Evolutionary conservation across 2,113 vertebrate genomes (phyloP).

Genomic region (Antechinus stuartii): DNA sequence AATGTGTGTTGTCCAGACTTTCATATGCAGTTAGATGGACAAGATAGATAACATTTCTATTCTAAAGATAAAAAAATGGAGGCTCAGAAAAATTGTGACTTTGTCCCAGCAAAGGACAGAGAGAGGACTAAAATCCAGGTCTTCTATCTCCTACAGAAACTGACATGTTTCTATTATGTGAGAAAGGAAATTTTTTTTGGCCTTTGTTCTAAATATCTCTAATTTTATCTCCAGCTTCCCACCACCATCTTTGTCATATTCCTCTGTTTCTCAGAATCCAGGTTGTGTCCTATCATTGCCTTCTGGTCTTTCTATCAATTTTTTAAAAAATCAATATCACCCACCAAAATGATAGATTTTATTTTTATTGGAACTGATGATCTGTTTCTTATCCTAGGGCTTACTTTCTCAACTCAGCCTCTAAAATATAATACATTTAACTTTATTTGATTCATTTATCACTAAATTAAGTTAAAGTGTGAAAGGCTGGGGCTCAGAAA

Average conservation of each 20-base stretch:
- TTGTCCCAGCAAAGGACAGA: too few species aligned
- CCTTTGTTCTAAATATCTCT: not conserved
- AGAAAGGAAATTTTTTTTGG: not conserved
- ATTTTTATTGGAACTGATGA: not conserved
- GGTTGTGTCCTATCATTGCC: not conserved
- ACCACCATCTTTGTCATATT: not conserved
- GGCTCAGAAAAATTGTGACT: too few species aligned
- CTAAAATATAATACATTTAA: not conserved
- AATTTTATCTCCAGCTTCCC: not conserved
- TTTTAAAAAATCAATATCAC: not conserved
- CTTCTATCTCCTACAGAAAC: too few species aligned
- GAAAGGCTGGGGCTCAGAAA: not conserved
- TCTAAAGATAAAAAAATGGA: too few species aligned
- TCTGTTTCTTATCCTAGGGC: constrained; percentile 13
- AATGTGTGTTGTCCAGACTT: too few species aligned
- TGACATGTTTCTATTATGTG: not conserved
- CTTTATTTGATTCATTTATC: constrained; percentile 10
- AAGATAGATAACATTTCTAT: too few species aligned
- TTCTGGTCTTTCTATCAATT: not conserved
- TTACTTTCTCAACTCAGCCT: not conserved
- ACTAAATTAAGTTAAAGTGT: constrained; percentile 17
- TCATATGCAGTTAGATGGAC: too few species aligned
- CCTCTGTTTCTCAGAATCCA: constrained; percentile 2
- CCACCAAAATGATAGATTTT: not conserved
- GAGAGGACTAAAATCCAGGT: too few species aligned